Percentiles rank a stretch among this genome's conserved stretches.
These are phyloP conservation scores for Menura novaehollandiae DNA, from an alignment of 2,113 vertebrate genomes.

Conservation along the genomic window DNA sequence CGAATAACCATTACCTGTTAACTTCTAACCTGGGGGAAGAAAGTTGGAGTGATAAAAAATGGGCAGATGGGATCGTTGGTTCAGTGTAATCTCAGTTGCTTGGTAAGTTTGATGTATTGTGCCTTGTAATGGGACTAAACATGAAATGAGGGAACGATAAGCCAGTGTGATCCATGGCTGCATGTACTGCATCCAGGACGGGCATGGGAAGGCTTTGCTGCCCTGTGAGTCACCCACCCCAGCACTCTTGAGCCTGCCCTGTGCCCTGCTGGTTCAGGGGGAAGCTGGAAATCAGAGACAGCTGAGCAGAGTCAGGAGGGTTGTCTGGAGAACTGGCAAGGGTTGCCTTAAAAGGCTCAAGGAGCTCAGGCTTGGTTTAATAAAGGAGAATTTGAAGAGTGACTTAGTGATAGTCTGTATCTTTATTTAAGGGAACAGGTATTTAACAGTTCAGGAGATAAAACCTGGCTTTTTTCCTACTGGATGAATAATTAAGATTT, in stretches of 20 bases:
- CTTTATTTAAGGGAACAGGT: not conserved
- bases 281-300: not conserved
- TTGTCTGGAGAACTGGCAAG: not conserved
- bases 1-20: not conserved
- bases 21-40: not conserved
- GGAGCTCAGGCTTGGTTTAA: not conserved
- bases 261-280: not conserved
- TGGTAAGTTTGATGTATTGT: not conserved
- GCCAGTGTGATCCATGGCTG: not conserved
- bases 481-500: not conserved
- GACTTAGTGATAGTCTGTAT: not conserved
- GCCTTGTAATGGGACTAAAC: not conserved
- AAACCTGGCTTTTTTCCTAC: not conserved
- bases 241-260: accelerated
- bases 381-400: not conserved
- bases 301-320: not conserved
- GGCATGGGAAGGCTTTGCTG: not conserved
- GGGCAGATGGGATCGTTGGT: not conserved
- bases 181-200: accelerated
- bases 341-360: not conserved
- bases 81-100: not conserved
- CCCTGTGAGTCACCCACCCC: accelerated
- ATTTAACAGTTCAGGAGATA: not conserved
- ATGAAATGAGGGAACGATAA: not conserved
- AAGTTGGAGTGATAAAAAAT: not conserved